A percentile compares a stretch with the other conserved stretches of the same genome.
These are phyloP conservation scores for Helicolenus hilgendorfi DNA, from an alignment of 2,797 vertebrate species.

Conservation along the genomic window DNA sequence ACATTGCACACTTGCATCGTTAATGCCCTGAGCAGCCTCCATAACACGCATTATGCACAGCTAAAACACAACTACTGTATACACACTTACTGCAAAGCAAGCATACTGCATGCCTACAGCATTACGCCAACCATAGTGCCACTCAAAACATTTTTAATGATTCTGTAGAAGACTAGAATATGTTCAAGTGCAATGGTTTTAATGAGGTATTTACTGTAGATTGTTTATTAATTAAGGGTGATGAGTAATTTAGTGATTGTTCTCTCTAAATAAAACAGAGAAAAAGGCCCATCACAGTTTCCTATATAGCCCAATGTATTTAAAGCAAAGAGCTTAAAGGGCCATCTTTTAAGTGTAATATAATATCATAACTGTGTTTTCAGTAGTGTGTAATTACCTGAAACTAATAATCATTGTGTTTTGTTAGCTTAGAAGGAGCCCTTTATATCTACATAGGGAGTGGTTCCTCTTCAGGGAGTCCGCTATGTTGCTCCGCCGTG, in stretches of 20 bases:
- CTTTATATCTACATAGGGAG: too few relatives aligned
- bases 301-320: neutral
- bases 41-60: neutral
- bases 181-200: neutral
- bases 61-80: neutral
- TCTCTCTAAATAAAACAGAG: neutral
- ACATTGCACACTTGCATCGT: neutral
- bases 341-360: too few relatives aligned
- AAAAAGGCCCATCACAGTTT: neutral
- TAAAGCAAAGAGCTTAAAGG: neutral
- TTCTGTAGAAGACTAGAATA: neutral
- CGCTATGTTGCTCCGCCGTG: accelerated
- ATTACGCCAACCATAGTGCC: neutral
- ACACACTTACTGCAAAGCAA: neutral
- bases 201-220: neutral
- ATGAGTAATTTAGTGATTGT: neutral
- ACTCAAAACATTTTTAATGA: neutral
- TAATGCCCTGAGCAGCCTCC: neutral
- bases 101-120: neutral
- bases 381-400: too few relatives aligned
- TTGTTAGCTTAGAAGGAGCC: too few relatives aligned
- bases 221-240: neutral
- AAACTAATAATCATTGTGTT: accelerated
- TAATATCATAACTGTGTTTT: too few relatives aligned
- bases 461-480: accelerated